These are phyloP conservation scores for Megaleporinus macrocephalus DNA, from an alignment of 2,113 vertebrate species.

Conservation along the genomic window DNA sequence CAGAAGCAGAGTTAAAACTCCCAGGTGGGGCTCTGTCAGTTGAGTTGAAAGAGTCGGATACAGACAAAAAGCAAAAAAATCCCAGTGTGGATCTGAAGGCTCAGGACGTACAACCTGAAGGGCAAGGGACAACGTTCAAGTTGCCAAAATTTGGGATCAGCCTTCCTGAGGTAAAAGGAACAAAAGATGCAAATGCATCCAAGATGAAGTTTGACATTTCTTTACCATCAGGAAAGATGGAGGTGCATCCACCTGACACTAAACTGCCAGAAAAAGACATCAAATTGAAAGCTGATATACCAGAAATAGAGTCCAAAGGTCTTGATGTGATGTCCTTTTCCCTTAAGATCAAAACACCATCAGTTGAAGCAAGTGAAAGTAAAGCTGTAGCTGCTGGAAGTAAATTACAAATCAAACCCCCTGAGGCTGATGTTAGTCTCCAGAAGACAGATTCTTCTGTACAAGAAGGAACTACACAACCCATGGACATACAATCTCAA, in stretches of 20 bases:
- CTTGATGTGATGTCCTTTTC: background rate
- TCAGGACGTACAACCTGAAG: constrained; percentile 7
- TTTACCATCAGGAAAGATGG: constrained; percentile 9
- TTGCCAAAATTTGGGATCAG: constrained; percentile 52
- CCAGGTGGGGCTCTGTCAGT: constrained; percentile 11
- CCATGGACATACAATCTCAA: no score
- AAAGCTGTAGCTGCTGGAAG: no score
- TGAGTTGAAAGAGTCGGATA: no score
- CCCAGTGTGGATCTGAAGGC: background rate
- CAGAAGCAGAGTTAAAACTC: constrained; percentile 1
- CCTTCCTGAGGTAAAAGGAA: constrained; percentile 30
- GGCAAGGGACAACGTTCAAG: constrained; percentile 37
- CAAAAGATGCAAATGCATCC: constrained; percentile 35
- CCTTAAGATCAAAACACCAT: no score
- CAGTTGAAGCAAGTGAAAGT: no score
- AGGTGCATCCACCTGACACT: background rate
- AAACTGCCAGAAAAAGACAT: background rate
- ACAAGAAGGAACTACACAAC: no score
- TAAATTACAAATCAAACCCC: no score
- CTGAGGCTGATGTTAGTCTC: no score
- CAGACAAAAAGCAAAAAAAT: constrained; percentile 25
- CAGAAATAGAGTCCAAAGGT: constrained; percentile 12
- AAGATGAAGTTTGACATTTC: constrained; percentile 19
- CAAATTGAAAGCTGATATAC: background rate
- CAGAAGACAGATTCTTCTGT: no score